Percentiles rank a stretch among this genome's conserved stretches.
Conservation (phyloP, 1,140 invertebrate genomes). For the Melitaea cinxia region DNA sequence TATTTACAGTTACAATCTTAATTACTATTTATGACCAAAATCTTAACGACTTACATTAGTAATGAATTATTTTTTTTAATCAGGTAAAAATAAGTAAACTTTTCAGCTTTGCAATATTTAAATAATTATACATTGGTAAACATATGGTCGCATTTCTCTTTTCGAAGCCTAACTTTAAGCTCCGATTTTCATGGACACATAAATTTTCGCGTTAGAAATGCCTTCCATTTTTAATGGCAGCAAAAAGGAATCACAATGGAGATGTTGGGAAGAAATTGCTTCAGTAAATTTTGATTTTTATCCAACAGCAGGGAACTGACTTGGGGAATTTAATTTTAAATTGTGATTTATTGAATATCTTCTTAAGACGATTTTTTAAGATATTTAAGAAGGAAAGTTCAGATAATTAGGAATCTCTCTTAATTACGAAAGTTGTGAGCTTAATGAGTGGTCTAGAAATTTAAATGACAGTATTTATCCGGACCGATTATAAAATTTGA, state of each 20-base stretch:
- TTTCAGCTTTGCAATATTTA: too few relatives aligned
- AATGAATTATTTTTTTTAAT: too few relatives aligned
- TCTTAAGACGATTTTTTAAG: background rate
- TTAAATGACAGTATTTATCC: too few relatives aligned
- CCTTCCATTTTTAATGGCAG: constrained; percentile 6
- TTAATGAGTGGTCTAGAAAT: too few relatives aligned
- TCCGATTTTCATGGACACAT: background rate
- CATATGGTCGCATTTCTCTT: background rate
- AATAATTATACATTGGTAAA: too few relatives aligned
- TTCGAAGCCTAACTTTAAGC: background rate
- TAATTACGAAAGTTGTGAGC: too few relatives aligned
- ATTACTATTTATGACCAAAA: too few relatives aligned
- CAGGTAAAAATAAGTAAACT: too few relatives aligned
- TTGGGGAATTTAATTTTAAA: background rate
- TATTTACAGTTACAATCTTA: too few relatives aligned
- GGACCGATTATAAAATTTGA: too few relatives aligned
- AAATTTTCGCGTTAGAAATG: background rate
- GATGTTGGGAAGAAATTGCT: constrained; percentile 1
- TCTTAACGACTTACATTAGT: too few relatives aligned
- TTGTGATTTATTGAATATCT: background rate
- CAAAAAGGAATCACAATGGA: constrained; percentile 2
- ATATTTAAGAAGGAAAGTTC: background rate
- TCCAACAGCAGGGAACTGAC: constrained; percentile 4
- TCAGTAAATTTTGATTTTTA: constrained; percentile 7
- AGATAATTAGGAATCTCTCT: too few relatives aligned